A percentile compares a stretch with the other conserved stretches of the same genome.
These are phyloP conservation scores for Gymnothorax javanicus DNA, from an alignment of 2,797 vertebrate species.

Conservation along the genomic window DNA sequence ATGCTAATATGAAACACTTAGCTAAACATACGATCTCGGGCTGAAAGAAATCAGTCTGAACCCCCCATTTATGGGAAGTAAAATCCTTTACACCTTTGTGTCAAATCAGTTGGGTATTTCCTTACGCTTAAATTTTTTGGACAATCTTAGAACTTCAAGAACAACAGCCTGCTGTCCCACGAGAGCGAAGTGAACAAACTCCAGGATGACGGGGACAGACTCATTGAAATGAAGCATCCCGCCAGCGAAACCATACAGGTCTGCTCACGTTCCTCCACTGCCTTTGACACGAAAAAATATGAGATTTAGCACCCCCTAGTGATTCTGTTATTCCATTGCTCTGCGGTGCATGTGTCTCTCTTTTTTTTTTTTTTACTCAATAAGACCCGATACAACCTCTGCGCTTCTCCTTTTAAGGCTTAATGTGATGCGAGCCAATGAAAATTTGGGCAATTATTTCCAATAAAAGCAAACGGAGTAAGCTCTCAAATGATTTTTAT, in stretches of 20 bases:
- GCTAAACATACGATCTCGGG: not conserved
- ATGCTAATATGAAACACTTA: no score
- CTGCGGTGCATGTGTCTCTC: not conserved
- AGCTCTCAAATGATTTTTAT: no score
- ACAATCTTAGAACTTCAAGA: constrained; percentile 85
- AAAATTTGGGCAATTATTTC: no score
- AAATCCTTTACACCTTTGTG: not conserved
- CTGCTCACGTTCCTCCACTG: not conserved
- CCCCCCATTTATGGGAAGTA: not conserved
- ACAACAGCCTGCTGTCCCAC: constrained; percentile 84
- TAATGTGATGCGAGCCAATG: no score
- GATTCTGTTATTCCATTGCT: not conserved
- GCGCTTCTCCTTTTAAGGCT: no score
- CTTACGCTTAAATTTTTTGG: constrained; percentile 21
- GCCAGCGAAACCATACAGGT: constrained; percentile 86
- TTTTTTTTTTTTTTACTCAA: not conserved
- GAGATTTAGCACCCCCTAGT: not conserved
- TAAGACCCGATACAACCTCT: not conserved
- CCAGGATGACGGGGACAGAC: constrained; percentile 88
- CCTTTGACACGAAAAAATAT: not conserved
- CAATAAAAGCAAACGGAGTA: no score
- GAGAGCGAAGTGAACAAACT: constrained; percentile 87
- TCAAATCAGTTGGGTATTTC: not conserved
- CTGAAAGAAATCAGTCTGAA: not conserved
- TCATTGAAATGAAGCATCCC: constrained; percentile 90